Evolutionary conservation across 2,113 vertebrate species (phyloP).

Genomic region (Zapornia atra): DNA sequence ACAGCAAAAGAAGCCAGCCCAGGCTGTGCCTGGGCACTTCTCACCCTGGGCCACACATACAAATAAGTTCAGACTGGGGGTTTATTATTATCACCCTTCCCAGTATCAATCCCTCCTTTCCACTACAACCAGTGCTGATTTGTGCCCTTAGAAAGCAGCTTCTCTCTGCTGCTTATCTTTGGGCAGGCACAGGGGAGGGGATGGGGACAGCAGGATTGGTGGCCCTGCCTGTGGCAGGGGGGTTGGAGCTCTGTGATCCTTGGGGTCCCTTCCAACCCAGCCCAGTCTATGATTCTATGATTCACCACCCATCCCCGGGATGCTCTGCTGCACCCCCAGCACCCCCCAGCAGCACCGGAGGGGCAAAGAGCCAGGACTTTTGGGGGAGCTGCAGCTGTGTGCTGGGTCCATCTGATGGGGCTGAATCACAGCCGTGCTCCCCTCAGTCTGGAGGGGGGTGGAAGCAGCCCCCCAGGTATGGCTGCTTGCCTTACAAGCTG

Average conservation of each 20-base stretch:
- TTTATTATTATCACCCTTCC: constrained; percentile 34
- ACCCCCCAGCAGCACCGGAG: fast-evolving
- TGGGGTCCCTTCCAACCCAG: too few relatives aligned
- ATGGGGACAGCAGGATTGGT: neutral
- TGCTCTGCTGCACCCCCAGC: neutral
- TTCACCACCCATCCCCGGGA: neutral
- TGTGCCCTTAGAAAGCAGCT: constrained; percentile 38
- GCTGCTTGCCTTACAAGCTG: neutral
- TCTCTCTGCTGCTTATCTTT: constrained; percentile 38
- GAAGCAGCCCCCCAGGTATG: neutral
- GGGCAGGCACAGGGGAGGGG: fast-evolving
- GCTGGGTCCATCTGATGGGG: neutral
- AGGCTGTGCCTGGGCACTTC: constrained; percentile 11
- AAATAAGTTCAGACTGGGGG: constrained; percentile 9
- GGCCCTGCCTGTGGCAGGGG: too few relatives aligned
- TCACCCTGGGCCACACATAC: constrained; percentile 28
- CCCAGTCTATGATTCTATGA: too few relatives aligned
- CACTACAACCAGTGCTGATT: constrained; percentile 68
- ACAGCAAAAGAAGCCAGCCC: constrained; percentile 40
- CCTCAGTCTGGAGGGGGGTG: neutral
- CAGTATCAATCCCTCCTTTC: constrained; percentile 56
- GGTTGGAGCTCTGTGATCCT: too few relatives aligned
- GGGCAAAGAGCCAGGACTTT: neutral
- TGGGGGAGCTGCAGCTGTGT: neutral
- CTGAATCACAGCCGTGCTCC: neutral